phyloP scores from a whole-genome alignment of 1,140 invertebrate genomes.

The Neuroterus valhalla region DNA sequence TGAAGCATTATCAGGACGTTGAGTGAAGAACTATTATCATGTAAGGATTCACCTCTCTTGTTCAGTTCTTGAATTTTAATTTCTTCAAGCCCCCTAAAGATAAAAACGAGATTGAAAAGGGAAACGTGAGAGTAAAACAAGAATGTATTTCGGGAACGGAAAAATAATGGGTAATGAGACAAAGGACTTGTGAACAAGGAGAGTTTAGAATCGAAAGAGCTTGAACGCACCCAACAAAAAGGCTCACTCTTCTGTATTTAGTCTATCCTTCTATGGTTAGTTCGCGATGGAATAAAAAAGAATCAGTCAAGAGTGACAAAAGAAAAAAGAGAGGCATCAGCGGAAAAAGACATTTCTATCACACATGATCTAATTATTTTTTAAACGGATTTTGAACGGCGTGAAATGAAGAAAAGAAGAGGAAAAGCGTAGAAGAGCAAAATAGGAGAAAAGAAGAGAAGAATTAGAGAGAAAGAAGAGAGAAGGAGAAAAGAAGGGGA shows the following conservation, averaged over 20 bases:
- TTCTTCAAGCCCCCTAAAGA: slow-evolving; percentile 29
- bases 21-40: slow-evolving; percentile 44
- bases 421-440: too few species aligned
- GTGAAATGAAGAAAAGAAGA: too few species aligned
- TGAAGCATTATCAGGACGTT: slow-evolving; percentile 63
- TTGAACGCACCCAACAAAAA: slow-evolving; percentile 8
- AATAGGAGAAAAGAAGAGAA: too few species aligned
- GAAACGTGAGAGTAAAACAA: slow-evolving; percentile 5
- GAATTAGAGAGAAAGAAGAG: too few species aligned
- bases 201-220: slow-evolving; percentile 10
- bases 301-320: neutral
- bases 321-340: neutral
- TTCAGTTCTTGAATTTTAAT: slow-evolving; percentile 50
- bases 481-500: too few species aligned
- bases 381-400: too few species aligned
- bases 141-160: slow-evolving; percentile 2
- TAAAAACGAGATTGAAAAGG: too few species aligned
- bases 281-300: neutral
- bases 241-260: too few species aligned
- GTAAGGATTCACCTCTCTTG: neutral
- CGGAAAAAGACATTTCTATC: too few species aligned
- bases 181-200: slow-evolving; percentile 17
- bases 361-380: too few species aligned
- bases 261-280: slow-evolving; percentile 18
- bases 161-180: slow-evolving; percentile 17